A percentile compares a stretch with the other conserved stretches of the same genome.
These are phyloP conservation scores for Parapsyche elsis DNA, from an alignment of 1,140 invertebrate species.

Conservation along the genomic window DNA sequence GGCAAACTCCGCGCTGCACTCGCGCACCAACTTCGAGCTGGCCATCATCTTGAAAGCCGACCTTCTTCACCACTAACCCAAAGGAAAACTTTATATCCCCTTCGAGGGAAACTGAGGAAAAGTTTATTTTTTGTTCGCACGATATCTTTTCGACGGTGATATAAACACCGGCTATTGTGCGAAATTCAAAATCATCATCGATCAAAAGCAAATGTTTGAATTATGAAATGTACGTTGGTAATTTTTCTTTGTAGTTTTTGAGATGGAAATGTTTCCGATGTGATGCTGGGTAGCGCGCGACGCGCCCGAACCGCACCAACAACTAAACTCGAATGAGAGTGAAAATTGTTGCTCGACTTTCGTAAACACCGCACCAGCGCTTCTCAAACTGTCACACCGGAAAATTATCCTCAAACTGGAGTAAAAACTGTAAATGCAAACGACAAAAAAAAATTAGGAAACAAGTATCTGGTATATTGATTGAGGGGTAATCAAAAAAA, in stretches of 20 bases:
- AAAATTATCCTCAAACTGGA: neutral
- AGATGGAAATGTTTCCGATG: neutral
- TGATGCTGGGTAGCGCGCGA: neutral
- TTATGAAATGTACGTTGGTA: too few species aligned
- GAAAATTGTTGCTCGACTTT: constrained; percentile 37
- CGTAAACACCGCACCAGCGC: constrained; percentile 26
- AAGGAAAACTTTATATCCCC: neutral
- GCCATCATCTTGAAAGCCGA: constrained; percentile 66
- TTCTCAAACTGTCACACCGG: neutral
- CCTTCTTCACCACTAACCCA: neutral
- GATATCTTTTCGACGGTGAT: too few species aligned
- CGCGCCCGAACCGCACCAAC: constrained; percentile 39
- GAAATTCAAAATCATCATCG: too few species aligned
- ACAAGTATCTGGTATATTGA: too few species aligned
- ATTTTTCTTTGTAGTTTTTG: too few species aligned
- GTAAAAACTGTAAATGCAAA: too few species aligned
- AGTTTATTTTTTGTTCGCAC: too few species aligned
- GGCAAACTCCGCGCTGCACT: constrained; percentile 66
- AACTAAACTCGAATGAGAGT: constrained; percentile 48
- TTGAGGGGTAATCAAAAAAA: too few species aligned
- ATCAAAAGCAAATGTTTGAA: too few species aligned
- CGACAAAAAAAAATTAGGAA: too few species aligned
- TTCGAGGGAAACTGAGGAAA: neutral
- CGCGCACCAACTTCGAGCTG: constrained; percentile 67
- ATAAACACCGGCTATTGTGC: too few species aligned